Base-by-base conservation (phyloP, 2,113 vertebrate genomes). In the Sigmodon hispidus region DNA sequence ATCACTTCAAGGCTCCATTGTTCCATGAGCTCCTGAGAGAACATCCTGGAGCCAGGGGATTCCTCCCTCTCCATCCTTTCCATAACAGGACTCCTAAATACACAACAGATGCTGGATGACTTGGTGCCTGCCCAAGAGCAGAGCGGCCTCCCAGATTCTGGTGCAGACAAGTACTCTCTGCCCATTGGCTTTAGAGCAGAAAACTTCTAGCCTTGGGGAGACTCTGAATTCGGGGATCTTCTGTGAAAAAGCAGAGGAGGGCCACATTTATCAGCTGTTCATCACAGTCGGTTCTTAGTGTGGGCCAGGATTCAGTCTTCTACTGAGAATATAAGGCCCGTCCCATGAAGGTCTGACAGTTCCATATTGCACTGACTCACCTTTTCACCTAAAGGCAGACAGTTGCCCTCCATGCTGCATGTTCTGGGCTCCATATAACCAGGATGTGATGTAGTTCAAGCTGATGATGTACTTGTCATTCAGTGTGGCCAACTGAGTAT, bases 91-190 rank as follows among this genome's bases (percentile, higher is more conserved):
- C 75, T 6, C 3, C 61, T 75, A 36, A 43, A 34, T 34, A 52
- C 0, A 5, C 40, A 45, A 5, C 4, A 76, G 59, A 92, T 16
- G 0, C 55, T 13, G 1, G 0, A 59, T 24, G 26, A 31, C 29
- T 61, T 59, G 36, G 45, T 26, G 0, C 22, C 29, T n/a, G 9
- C 67, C 43, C 48, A 69, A 50, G 75, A 50, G 1, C 34, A 67
- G 70, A 87, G n/a, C 40, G 63, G 63, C 45, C 45, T 61, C 17
- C 2, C 59, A 43, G 93, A 45, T n/a, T 75, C 31, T 36, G 24
- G 9, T 36, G 9, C 34, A 50, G 63, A 55, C 1, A 4, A n/a
- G 34, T 9, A 36, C 36, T 61, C 40, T 70, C 52, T 50, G 12
- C 16, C 16, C 0, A 0, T 19, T 24, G 31, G 36, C 36, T 43